Conservation (phyloP, 1,140 invertebrate species). For the Nasonia longicornis region DNA sequence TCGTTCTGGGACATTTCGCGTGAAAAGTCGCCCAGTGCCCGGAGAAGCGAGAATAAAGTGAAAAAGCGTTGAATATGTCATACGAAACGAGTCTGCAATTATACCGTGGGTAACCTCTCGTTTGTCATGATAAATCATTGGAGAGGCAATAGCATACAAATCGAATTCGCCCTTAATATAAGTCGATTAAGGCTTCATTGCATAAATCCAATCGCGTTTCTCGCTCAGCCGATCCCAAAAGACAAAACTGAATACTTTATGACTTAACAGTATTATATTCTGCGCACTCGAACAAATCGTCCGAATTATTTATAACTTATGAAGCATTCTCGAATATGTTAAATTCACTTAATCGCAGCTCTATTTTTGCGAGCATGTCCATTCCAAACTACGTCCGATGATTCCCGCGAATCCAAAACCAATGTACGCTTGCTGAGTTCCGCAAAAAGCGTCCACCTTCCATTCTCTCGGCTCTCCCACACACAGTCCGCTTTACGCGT, state of each 20-base stretch:
- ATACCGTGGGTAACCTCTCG: not conserved
- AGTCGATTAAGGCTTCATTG: constrained; percentile 10
- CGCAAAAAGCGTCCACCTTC: not conserved
- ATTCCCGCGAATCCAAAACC: not conserved
- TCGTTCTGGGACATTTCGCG: not conserved
- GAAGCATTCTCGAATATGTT: too few relatives aligned
- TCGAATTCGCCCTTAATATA: constrained; percentile 3
- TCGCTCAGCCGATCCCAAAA: not conserved
- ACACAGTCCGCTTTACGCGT: not conserved
- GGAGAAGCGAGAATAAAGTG: not conserved
- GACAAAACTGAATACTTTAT: not conserved
- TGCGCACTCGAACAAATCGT: not conserved
- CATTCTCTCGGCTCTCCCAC: too few relatives aligned
- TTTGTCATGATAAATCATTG: constrained; percentile 16
- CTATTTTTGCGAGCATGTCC: too few relatives aligned
- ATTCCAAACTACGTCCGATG: not conserved
- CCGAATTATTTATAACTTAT: too few relatives aligned
- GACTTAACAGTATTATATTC: not conserved
- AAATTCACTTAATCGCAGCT: too few relatives aligned
- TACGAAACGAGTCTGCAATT: not conserved
- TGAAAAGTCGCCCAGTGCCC: not conserved
- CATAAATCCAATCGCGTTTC: constrained; percentile 16
- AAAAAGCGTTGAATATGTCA: not conserved
- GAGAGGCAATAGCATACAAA: not conserved
- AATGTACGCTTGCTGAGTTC: not conserved